Evolutionary conservation across 2,797 vertebrate genomes (phyloP).

Genomic region (Sebastes ruberrimus): DNA sequence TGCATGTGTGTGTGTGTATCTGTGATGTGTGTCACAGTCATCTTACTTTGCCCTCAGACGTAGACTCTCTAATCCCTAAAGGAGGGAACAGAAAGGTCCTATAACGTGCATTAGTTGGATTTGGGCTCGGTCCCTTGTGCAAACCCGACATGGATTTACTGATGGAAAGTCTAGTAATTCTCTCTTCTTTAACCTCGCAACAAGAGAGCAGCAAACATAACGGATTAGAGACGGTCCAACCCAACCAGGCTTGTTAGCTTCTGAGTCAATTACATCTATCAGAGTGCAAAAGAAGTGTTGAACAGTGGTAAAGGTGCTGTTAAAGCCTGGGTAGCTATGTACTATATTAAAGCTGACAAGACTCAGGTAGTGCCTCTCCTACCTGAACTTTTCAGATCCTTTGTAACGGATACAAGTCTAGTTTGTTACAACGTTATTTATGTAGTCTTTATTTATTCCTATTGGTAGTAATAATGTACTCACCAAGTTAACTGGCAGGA

Average conservation of each 20-base stretch:
- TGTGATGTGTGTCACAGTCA: constrained; percentile 9
- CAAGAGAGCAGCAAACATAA: constrained; percentile 23
- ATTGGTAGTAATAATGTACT: neutral
- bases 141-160: constrained; percentile 38
- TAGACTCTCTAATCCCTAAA: constrained; percentile 42
- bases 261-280: constrained; percentile 31
- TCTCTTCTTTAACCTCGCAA: constrained; percentile 37
- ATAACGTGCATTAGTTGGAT: constrained; percentile 45
- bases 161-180: constrained; percentile 32
- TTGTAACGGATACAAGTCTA: neutral
- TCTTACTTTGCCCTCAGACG: constrained; percentile 23
- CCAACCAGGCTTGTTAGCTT: constrained; percentile 26
- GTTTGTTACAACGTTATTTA: neutral
- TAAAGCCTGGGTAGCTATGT: neutral
- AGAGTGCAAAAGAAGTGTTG: constrained; percentile 1
- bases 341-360: neutral
- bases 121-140: constrained; percentile 23
- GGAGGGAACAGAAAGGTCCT: constrained; percentile 24
- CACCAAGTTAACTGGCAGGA: neutral
- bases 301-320: neutral
- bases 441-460: neutral
- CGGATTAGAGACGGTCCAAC: constrained; percentile 16
- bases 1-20: neutral
- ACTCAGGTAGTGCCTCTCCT: neutral
- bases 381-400: neutral